Percentiles rank a stretch among this genome's conserved stretches.
phyloP scores from a whole-genome alignment of 2,797 vertebrate species.

The Neopelma chrysocephalum region DNA sequence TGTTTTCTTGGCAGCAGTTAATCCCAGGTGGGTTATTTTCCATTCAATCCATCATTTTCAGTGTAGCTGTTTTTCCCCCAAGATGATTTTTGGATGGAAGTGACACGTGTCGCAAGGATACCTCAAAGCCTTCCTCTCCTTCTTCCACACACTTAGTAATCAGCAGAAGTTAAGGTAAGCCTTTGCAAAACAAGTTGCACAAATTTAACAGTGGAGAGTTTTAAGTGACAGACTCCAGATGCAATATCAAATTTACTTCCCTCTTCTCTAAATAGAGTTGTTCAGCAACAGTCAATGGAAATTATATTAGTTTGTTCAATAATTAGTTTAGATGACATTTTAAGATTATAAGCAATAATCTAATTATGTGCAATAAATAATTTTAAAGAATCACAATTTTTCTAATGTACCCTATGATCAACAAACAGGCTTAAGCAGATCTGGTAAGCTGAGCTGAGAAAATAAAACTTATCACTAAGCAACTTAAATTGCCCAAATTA shows the following conservation, averaged over 20 bases:
- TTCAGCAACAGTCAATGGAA: neutral
- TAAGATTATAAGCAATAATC: neutral
- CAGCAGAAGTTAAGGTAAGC: neutral
- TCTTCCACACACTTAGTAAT: neutral
- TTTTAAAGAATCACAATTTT: neutral
- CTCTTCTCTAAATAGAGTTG: neutral
- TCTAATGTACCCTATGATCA: neutral
- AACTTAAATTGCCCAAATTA: neutral
- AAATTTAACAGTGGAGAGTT: neutral
- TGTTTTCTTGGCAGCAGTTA: neutral
- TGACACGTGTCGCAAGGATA: neutral
- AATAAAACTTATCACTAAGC: neutral
- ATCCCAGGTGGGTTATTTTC: neutral
- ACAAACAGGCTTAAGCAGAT: neutral
- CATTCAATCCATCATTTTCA: neutral
- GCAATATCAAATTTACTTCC: neutral
- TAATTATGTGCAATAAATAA: neutral
- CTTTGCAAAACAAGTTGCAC: neutral
- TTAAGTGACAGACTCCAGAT: neutral
- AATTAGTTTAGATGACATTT: neutral
- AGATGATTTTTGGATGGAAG: neutral
- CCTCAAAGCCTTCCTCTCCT: neutral
- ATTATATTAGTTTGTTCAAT: neutral
- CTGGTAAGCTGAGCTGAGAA: neutral
- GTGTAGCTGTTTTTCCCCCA: neutral